These are phyloP conservation scores for Porites rus DNA, from an alignment of 92 coral and sea anemone species.

Conservation along the genomic window DNA sequence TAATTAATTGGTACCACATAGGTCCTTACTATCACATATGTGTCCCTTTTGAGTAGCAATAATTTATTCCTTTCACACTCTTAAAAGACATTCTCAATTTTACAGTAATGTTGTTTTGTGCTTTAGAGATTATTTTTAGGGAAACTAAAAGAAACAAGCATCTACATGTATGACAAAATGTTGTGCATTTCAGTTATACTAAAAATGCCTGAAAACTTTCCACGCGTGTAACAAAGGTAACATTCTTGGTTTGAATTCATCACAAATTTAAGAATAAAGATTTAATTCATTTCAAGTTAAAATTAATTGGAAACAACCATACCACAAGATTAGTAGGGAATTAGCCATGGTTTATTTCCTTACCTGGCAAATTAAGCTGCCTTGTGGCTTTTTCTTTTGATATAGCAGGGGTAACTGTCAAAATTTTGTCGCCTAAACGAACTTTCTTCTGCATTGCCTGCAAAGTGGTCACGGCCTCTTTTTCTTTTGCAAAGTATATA, in stretches of 20 bases:
- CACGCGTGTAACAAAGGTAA: too few relatives aligned
- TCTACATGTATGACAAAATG: too few relatives aligned
- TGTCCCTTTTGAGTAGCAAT: too few relatives aligned
- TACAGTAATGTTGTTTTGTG: too few relatives aligned
- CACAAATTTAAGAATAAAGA: neutral
- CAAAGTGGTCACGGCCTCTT: conserved; percentile 50
- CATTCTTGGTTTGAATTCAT: too few relatives aligned
- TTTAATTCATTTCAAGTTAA: neutral
- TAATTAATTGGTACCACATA: neutral
- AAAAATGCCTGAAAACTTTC: too few relatives aligned
- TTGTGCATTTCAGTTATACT: too few relatives aligned
- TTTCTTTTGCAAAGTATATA: conserved; percentile 22
- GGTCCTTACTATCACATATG: too few relatives aligned
- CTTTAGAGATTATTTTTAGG: too few relatives aligned
- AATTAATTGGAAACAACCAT: neutral
- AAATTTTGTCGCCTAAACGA: neutral
- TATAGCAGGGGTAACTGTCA: conserved; percentile 42
- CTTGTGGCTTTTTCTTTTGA: neutral
- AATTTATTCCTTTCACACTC: too few relatives aligned
- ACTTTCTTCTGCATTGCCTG: conserved; percentile 24
- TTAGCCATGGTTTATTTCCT: neutral
- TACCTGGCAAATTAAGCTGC: conserved; percentile 2
- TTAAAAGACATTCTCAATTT: too few relatives aligned
- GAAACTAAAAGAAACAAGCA: too few relatives aligned
- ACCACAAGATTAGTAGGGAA: neutral